Conservation (phyloP, 2,888 invertebrate genomes). For the Criorhina ranunculi region DNA sequence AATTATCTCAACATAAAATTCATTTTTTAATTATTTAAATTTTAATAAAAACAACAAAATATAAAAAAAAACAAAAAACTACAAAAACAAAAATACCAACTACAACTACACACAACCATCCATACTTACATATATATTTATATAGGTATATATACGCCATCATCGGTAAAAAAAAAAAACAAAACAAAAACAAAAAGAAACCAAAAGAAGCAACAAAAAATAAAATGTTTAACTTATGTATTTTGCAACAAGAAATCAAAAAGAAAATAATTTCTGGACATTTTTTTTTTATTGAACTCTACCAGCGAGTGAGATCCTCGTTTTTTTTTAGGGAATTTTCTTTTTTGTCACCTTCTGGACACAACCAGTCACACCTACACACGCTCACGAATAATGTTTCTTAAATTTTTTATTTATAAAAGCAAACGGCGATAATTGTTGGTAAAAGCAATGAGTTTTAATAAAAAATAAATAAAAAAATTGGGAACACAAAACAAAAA, state of each 20-base stretch:
- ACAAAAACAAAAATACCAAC: conserved; percentile 50
- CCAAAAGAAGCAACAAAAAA: conserved; percentile 71
- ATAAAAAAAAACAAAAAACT: conserved; percentile 47
- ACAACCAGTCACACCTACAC: conserved; percentile 61
- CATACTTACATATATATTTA: conserved; percentile 16
- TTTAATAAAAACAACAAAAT: conserved; percentile 65
- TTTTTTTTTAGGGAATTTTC: conserved; percentile 39
- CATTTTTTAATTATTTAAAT: conserved; percentile 77
- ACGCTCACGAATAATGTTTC: conserved; percentile 43
- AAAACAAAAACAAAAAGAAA: too few relatives aligned
- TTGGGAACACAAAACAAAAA: conserved; percentile 24
- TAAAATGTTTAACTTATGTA: conserved; percentile 75
- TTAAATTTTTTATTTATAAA: conserved; percentile 18
- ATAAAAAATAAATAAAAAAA: conserved; percentile 17
- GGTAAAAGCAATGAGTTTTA: conserved; percentile 20
- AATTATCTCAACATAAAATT: conserved; percentile 72
- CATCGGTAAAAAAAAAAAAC: conserved; percentile 57
- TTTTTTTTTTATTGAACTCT: conserved; percentile 47
- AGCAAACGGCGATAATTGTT: conserved; percentile 18
- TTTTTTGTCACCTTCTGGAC: conserved; percentile 38
- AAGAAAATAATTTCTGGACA: conserved; percentile 25
- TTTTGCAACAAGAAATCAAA: conserved; percentile 66
- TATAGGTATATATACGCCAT: conserved; percentile 61
- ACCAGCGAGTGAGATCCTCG: conserved; percentile 38
- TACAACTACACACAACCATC: conserved; percentile 49